phyloP scores from a whole-genome alignment of 2,888 invertebrate species.

The Slavum lentiscoides region DNA sequence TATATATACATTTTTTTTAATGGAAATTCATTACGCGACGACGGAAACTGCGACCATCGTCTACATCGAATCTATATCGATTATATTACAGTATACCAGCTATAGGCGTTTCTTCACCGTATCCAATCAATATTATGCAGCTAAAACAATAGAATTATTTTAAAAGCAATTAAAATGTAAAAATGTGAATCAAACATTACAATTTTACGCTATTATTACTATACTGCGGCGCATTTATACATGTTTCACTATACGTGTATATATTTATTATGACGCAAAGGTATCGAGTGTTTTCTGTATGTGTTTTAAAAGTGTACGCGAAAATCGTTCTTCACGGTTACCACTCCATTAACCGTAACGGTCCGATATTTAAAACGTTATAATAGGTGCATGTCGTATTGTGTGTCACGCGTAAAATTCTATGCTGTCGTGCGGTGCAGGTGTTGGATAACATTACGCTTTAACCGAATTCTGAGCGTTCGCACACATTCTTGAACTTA shows the following conservation, averaged over 20 bases:
- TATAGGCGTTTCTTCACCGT: neutral
- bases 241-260: neutral
- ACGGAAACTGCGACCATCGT: too few species aligned
- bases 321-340: neutral
- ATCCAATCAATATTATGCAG: neutral
- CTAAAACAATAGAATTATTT: neutral
- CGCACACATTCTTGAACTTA: too few species aligned
- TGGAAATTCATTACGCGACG: too few species aligned
- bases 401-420: too few species aligned
- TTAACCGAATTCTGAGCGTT: neutral
- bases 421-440: too few species aligned
- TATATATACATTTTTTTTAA: too few species aligned
- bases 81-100: too few species aligned
- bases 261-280: neutral
- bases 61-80: too few species aligned
- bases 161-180: neutral
- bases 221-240: neutral
- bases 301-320: neutral
- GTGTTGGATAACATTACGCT: neutral
- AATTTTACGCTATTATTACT: neutral
- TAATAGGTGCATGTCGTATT: too few species aligned
- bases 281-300: neutral
- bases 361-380: neutral
- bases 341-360: neutral
- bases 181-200: neutral